Base-by-base conservation (phyloP, 2,113 vertebrate genomes). In the Ctenodactylus gundi region DNA sequence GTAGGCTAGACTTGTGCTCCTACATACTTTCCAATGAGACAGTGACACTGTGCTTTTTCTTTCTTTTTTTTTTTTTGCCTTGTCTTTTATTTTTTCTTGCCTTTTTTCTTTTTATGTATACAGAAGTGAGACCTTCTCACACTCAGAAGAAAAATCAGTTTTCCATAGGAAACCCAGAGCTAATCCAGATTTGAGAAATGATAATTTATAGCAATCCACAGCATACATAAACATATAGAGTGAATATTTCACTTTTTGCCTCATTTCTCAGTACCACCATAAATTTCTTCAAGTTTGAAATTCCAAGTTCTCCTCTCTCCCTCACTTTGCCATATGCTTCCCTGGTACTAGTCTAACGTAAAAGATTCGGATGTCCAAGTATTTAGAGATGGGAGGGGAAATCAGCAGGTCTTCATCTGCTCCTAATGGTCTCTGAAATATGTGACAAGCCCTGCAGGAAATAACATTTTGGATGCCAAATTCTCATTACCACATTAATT, bases 401-500 rank as follows among this genome's bases (percentile, higher is more conserved):
- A 97, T n/a, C 97, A 96, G 94, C 96, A 97, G 97, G 98, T 97
- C 98, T 95, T 96, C 93, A 95, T 97, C 97, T 91, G 87, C 96
- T 98, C 93, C 95, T 96, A 98, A 97, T 97, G 94, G 97, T 98
- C 97, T 98, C 91, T 23, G 1, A 97, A 97, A 98, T 97, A 97
- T 98, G 97, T 98, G 98, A 98, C 97, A 98, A 98, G 84, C 97
- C 98, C 98, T 97, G 97, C 94, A 98, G 98, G 98, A 98, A 98
- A 98, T 94, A 98, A 94, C 94, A 97, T 97, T 98, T 98, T 98
- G 97, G 96, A 98, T 92, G 95, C 97, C 98, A 98, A 97, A 98
- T 95, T 98, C 98, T 98, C 97, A 98, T 98, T 98, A 98, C 97
- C 97, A 97, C 98, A 98, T 98, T 98, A 98, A 98, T 98, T 98